These are phyloP conservation scores for Netelia melanura DNA, from an alignment of 2,888 invertebrate genomes.

Conservation along the genomic window DNA sequence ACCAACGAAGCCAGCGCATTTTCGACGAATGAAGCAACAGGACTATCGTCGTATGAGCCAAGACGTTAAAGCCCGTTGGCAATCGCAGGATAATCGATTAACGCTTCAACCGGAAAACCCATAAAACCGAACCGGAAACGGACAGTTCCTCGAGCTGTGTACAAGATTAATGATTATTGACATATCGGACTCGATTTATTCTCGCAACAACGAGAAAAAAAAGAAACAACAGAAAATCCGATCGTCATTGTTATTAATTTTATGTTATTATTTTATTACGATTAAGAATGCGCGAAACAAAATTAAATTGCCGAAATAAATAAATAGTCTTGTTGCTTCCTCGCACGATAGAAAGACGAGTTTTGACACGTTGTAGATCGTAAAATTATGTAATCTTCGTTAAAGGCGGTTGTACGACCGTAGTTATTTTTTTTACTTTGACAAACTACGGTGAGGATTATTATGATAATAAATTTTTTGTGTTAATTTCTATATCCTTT, in stretches of 20 bases:
- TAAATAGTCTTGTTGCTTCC: no score
- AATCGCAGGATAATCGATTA: slow-evolving; percentile 53
- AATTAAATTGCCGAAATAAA: no score
- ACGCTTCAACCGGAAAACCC: slow-evolving; percentile 50
- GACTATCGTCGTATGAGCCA: slow-evolving; percentile 20
- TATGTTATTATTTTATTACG: not conserved
- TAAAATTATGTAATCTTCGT: not conserved
- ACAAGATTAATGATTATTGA: slow-evolving; percentile 33
- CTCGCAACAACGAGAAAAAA: not conserved
- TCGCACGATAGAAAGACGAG: no score
- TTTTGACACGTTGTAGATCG: not conserved
- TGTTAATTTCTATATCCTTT: not conserved
- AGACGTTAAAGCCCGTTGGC: slow-evolving; percentile 38
- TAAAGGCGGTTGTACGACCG: no score
- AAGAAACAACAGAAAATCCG: not conserved
- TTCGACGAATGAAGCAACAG: slow-evolving; percentile 3
- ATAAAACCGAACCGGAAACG: not conserved
- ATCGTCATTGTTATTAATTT: slow-evolving; percentile 8
- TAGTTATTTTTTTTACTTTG: no score
- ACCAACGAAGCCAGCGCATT: slow-evolving; percentile 29
- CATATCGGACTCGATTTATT: slow-evolving; percentile 28
- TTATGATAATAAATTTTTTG: not conserved
- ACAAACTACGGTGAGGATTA: no score
- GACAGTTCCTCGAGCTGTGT: slow-evolving; percentile 14
- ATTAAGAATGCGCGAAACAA: not conserved